These are phyloP conservation scores for Caenorhabditis zanzibari DNA, from an alignment of 2,888 invertebrate species.

Conservation along the genomic window DNA sequence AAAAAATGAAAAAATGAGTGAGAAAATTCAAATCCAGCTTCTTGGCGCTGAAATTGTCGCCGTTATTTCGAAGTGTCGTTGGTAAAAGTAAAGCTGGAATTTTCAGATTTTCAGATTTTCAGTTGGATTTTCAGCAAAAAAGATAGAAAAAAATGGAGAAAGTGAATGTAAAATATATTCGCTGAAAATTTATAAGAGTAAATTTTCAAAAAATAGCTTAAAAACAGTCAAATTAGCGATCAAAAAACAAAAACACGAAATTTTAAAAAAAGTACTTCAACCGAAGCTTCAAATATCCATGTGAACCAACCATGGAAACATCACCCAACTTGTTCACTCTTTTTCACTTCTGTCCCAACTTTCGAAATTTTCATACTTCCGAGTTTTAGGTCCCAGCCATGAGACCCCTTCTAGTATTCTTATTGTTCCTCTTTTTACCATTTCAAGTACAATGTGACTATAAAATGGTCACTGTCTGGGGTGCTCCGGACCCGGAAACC, in stretches of 20 bases:
- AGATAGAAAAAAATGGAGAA: too few relatives aligned
- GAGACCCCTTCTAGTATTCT: not conserved
- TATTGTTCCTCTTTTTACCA: not conserved
- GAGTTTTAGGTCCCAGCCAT: not conserved
- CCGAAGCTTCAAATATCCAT: not conserved
- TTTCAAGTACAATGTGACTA: not conserved
- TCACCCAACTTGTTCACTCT: not conserved
- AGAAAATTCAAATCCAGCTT: not conserved
- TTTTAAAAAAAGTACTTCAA: too few relatives aligned
- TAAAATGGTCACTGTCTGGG: conserved; percentile 1
- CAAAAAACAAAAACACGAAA: too few relatives aligned
- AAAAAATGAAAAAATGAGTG: not conserved
- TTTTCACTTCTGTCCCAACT: too few relatives aligned
- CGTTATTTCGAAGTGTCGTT: conserved; percentile 37
- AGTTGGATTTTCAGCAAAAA: too few relatives aligned
- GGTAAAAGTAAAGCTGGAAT: not conserved
- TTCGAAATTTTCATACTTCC: not conserved
- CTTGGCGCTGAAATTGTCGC: not conserved
- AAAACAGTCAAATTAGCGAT: too few relatives aligned
- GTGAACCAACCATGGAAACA: not conserved
- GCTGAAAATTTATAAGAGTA: too few relatives aligned
- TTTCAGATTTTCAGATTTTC: not conserved
- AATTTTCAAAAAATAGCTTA: too few relatives aligned
- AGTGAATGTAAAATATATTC: too few relatives aligned
- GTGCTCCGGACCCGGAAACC: not conserved